phyloP scores from a whole-genome alignment of 2,888 invertebrate species.

The Nesidiocoris tenuis region DNA sequence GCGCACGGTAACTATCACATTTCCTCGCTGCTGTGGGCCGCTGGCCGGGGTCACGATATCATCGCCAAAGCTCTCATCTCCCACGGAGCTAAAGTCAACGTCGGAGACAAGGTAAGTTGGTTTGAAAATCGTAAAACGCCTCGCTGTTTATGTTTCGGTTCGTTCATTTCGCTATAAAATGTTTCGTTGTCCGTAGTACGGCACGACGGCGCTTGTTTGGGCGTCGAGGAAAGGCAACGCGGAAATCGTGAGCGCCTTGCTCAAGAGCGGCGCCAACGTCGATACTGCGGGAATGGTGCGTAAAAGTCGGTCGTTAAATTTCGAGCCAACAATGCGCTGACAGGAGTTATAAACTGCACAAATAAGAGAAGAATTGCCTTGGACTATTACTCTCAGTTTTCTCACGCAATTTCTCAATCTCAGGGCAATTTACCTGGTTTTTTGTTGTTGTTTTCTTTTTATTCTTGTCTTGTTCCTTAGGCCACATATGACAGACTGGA shows the following conservation, averaged over 20 bases:
- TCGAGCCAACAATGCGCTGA: too few species aligned
- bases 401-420: not conserved
- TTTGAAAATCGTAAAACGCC: too few species aligned
- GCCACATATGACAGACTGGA: too few species aligned
- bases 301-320: too few species aligned
- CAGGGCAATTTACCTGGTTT: not conserved
- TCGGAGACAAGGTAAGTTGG: constrained; percentile 75
- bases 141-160: not conserved
- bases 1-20: constrained; percentile 95
- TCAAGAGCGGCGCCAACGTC: constrained; percentile 82
- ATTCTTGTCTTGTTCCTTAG: not conserved
- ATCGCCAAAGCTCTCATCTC: constrained; percentile 80
- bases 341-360: too few species aligned
- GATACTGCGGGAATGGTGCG: constrained; percentile 87
- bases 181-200: constrained; percentile 63
- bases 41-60: constrained; percentile 84
- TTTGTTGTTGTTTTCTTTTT: not conserved
- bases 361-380: not conserved
- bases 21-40: constrained; percentile 89
- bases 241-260: constrained; percentile 76
- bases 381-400: not conserved
- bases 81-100: constrained; percentile 89
- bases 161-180: constrained; percentile 4
- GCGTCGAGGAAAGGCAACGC: constrained; percentile 88
- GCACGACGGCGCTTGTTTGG: constrained; percentile 95